Base-by-base conservation (phyloP, 1,140 invertebrate species). In the Archivesica marissinica region DNA sequence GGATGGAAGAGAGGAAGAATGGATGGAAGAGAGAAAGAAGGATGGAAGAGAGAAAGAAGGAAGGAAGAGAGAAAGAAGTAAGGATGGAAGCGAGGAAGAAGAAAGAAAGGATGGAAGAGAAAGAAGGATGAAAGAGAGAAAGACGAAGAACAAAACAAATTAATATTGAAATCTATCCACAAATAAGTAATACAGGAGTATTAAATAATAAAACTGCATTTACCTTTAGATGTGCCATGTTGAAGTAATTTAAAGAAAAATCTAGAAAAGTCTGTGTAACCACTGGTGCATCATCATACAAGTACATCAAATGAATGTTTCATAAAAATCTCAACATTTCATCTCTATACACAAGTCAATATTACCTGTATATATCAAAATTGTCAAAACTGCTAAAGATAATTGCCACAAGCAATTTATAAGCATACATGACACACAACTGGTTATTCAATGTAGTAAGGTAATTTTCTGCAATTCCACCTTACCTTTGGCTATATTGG, bases 381-480 rank as follows among this genome's bases (percentile, higher is more conserved):
- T 44, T 72, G 68, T 72, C 68, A 72, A 72, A 72, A 72, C 68
- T 72, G n/a, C 68, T 72, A 41, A 28, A 72, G 59, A 72, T 28
- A 47, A 72, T 50, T 72, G 68, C 68, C 68, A 72, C 68, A 72
- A 72, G 68, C 68, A 50, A 47, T 52, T 44, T 50, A 33, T 72
- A 47, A 11, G 7, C 41, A 72, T 72, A 72, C 68, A n/a, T 44
- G 44, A 28, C 41, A 72, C 41, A 72, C 44, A 72, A 72, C 68
- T 28, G 35, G 68, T 50, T 59, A 76, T 76, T 76, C 47, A 76
- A 75, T 52, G 47, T 76, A 23, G 35, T 3, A 20, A 76, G 74
- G 50, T 56, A 76, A 76, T 76, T 76, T 56, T 59, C 74, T 76
- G 74, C 50, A 76, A 76, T 76, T 76, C 74, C 74, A 76, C 76